phyloP scores from a whole-genome alignment of 2,888 invertebrate genomes.

The Zootermopsis nevadensis region DNA sequence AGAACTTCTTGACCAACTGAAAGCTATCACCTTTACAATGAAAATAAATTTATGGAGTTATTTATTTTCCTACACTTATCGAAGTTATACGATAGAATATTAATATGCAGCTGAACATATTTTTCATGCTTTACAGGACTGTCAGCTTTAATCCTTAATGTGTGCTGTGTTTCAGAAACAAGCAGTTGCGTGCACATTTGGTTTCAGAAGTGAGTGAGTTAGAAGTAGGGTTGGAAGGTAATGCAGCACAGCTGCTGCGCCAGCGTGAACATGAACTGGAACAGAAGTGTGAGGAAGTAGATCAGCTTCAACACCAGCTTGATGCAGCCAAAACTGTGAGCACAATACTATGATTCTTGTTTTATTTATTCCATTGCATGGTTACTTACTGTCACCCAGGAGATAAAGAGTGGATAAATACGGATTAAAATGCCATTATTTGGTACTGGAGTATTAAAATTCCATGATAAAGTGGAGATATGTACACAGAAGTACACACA shows the following conservation, averaged over 20 bases:
- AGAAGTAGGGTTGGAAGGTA: constrained; percentile 66
- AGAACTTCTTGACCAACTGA: too few relatives aligned
- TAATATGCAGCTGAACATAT: too few relatives aligned
- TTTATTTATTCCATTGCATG: background rate
- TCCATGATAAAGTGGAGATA: too few relatives aligned
- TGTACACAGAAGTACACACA: too few relatives aligned
- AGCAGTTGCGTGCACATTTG: constrained; percentile 79
- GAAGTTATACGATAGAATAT: too few relatives aligned
- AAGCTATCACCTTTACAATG: too few relatives aligned
- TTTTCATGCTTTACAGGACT: too few relatives aligned
- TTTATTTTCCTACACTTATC: too few relatives aligned
- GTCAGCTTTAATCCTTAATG: too few relatives aligned
- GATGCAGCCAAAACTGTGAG: constrained; percentile 51
- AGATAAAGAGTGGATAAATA: background rate
- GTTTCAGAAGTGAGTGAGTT: constrained; percentile 76
- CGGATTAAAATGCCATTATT: too few relatives aligned
- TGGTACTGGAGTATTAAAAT: too few relatives aligned
- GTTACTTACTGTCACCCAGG: background rate
- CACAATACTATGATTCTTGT: background rate
- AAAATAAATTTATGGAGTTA: too few relatives aligned
- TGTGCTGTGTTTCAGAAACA: constrained; percentile 67
- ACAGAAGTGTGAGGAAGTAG: constrained; percentile 63
- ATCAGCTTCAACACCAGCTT: constrained; percentile 65
- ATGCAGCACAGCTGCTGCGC: constrained; percentile 50
- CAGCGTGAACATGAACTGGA: constrained; percentile 57